A percentile compares a stretch with the other conserved stretches of the same genome.
Evolutionary conservation across 1,140 invertebrate species (phyloP).

Genomic region (Heliothis subflexa): DNA sequence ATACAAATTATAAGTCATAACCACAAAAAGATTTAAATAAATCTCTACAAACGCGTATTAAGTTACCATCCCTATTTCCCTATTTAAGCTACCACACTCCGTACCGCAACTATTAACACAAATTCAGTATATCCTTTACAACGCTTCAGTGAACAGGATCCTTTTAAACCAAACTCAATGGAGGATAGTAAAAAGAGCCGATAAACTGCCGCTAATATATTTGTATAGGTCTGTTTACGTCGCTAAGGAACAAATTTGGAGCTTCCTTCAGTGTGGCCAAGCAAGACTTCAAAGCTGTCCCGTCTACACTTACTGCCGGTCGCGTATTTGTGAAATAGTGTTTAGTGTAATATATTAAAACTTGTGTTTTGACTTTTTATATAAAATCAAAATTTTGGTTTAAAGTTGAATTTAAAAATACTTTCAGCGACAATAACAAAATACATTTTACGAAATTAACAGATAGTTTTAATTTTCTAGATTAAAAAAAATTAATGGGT

Average conservation of each 20-base stretch:
- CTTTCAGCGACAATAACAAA: too few species aligned
- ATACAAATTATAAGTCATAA: too few species aligned
- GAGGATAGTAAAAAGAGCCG: constrained; percentile 38
- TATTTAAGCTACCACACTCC: constrained; percentile 1
- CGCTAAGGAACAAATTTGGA: constrained; percentile 17
- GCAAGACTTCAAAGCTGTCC: constrained; percentile 4
- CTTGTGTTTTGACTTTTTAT: too few species aligned
- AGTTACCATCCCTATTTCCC: background rate
- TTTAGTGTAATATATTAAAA: background rate
- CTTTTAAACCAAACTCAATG: constrained; percentile 33
- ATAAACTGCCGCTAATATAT: constrained; percentile 42
- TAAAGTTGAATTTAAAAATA: too few species aligned
- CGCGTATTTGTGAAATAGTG: constrained; percentile 9
- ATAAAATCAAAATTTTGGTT: too few species aligned
- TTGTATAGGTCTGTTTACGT: constrained; percentile 45
- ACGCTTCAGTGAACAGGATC: constrained; percentile 15
- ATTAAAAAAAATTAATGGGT: background rate
- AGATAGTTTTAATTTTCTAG: background rate
- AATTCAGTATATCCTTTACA: constrained; percentile 16
- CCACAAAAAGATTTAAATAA: too few species aligned
- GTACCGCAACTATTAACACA: constrained; percentile 11
- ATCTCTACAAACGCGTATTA: too few species aligned
- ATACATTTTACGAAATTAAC: background rate
- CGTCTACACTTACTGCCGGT: constrained; percentile 8
- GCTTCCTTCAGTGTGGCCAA: background rate